Percentiles rank a stretch among this genome's conserved stretches.
Conservation (phyloP, 2,888 invertebrate species). For the Odontothrips loti region DNA sequence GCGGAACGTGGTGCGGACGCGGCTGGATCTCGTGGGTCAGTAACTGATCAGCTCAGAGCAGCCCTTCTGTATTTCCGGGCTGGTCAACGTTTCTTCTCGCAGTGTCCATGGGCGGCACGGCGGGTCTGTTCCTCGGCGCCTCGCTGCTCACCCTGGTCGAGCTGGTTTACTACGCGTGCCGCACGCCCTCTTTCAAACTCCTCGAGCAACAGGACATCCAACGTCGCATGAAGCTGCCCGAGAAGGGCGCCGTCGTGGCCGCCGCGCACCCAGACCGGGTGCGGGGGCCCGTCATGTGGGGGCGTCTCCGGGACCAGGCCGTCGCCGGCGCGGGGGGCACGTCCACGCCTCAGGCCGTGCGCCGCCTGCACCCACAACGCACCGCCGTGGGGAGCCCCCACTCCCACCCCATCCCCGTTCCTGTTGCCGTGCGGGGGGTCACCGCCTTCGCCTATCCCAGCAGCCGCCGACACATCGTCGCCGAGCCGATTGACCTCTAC, state of each 20-base stretch:
- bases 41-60: too few relatives aligned
- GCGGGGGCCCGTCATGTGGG: neutral
- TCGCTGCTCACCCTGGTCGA: conserved; percentile 73
- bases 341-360: neutral
- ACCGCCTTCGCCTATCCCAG: neutral
- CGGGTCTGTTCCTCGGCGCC: conserved; percentile 71
- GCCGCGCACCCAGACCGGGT: too few relatives aligned
- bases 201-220: neutral
- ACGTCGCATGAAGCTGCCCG: too few relatives aligned
- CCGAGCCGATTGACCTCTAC: neutral
- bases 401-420: neutral
- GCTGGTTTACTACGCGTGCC: conserved; percentile 56
- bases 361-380: neutral
- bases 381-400: neutral
- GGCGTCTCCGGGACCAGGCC: neutral
- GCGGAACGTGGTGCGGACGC: conserved; percentile 57
- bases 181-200: conserved; percentile 2
- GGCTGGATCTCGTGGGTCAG: conserved; percentile 61
- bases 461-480: neutral
- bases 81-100: conserved; percentile 41
- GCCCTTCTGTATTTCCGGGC: too few relatives aligned
- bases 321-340: neutral
- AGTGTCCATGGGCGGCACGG: conserved; percentile 76
- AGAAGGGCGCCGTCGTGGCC: too few relatives aligned
- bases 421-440: neutral